Evolutionary conservation across 2,888 invertebrate genomes (phyloP).

Genomic region (Macaria liturata): DNA sequence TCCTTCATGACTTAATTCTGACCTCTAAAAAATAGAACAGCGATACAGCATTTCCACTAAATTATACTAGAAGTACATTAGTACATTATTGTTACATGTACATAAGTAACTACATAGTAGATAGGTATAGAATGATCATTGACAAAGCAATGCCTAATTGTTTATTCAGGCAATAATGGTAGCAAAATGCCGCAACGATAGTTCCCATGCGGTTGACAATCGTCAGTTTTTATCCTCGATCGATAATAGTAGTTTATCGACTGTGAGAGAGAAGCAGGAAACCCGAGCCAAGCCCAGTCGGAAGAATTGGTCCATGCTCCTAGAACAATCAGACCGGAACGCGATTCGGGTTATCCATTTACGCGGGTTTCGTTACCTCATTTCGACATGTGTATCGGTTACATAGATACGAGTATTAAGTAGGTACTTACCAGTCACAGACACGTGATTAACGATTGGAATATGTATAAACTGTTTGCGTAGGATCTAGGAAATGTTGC

Average conservation of each 20-base stretch:
- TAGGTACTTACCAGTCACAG: not conserved
- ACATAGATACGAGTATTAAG: no score
- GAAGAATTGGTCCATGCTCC: constrained; percentile 86
- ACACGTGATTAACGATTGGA: no score
- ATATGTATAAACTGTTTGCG: no score
- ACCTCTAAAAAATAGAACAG: constrained; percentile 10
- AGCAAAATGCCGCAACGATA: constrained; percentile 45
- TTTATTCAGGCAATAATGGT: constrained; percentile 30
- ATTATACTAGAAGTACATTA: constrained; percentile 13
- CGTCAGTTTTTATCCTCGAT: constrained; percentile 63
- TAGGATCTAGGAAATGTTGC: no score
- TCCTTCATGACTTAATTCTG: constrained; percentile 17
- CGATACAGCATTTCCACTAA: constrained; percentile 15
- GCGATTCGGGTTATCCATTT: constrained; percentile 58
- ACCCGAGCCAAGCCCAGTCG: constrained; percentile 87
- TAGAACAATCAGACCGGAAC: constrained; percentile 85
- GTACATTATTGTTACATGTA: constrained; percentile 1
- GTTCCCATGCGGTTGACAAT: constrained; percentile 68
- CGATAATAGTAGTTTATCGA: constrained; percentile 69
- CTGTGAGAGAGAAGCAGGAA: constrained; percentile 87
- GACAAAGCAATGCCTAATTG: constrained; percentile 30
- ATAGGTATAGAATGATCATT: not conserved
- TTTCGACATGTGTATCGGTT: constrained; percentile 28
- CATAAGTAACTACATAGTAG: not conserved
- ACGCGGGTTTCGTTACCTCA: constrained; percentile 31